A percentile compares a stretch with the other conserved stretches of the same genome.
phyloP scores from a whole-genome alignment of 2,797 vertebrate genomes.

The Phrynocephalus guinanensis region DNA sequence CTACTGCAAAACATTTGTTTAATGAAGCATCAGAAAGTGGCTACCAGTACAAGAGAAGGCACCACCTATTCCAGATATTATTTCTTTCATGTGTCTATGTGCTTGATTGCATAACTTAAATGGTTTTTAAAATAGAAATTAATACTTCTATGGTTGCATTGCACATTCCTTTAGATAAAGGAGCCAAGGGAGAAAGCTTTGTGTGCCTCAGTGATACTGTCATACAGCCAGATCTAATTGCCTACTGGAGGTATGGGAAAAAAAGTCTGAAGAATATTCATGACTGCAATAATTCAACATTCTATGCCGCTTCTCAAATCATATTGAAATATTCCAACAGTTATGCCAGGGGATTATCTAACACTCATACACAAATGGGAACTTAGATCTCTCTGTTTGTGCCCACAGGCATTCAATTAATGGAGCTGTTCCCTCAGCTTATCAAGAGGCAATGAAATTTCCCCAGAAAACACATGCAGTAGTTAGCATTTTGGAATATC shows the following conservation, averaged over 20 bases:
- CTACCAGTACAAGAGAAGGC: background rate
- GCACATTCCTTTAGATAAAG: background rate
- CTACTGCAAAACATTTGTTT: background rate
- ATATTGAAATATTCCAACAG: background rate
- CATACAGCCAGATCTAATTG: background rate
- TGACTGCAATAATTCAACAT: background rate
- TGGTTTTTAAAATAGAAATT: background rate
- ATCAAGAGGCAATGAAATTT: slow-evolving; percentile 6
- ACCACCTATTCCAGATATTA: background rate
- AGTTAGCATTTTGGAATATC: slow-evolving; percentile 10
- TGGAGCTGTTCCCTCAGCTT: background rate
- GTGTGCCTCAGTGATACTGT: background rate
- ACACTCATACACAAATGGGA: slow-evolving; percentile 1
- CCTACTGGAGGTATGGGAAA: background rate
- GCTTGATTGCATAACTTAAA: background rate
- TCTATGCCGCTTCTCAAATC: background rate
- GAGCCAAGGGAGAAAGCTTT: background rate
- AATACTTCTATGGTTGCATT: too few relatives aligned
- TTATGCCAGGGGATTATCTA: background rate
- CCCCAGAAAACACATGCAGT: background rate
- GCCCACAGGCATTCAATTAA: slow-evolving; percentile 24
- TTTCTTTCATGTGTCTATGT: background rate
- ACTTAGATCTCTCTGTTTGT: background rate
- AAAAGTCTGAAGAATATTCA: background rate
- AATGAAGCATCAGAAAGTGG: background rate